phyloP scores from a whole-genome alignment of 2,888 invertebrate species.

The Epinotia brunnichana region DNA sequence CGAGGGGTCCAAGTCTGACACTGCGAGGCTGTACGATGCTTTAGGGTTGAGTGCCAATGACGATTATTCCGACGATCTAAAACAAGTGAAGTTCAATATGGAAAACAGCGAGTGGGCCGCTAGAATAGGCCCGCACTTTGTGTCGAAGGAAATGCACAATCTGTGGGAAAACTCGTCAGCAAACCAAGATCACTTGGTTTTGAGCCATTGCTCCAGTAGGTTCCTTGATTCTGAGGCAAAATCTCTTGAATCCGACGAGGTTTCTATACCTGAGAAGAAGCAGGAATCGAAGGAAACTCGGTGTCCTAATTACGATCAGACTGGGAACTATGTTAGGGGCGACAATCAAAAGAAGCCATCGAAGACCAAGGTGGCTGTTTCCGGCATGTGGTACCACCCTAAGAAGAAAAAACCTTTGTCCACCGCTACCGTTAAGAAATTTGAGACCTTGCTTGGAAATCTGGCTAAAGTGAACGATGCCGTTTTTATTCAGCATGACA shows the following conservation, averaged over 20 bases:
- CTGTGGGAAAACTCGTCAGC: conserved; percentile 59
- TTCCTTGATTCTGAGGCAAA: conserved; percentile 58
- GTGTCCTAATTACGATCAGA: conserved; percentile 73
- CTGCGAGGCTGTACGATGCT: conserved; percentile 78
- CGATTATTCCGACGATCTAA: conserved; percentile 66
- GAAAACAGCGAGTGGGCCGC: conserved; percentile 64
- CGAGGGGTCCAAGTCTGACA: conserved; percentile 77
- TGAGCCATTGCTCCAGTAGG: conserved; percentile 59
- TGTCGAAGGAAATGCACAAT: conserved; percentile 64
- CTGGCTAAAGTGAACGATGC: conserved; percentile 73
- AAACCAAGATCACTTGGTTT: conserved; percentile 59
- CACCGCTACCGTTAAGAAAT: conserved; percentile 67
- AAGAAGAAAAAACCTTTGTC: conserved; percentile 78
- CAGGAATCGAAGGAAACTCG: conserved; percentile 64
- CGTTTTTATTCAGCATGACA: conserved; percentile 76
- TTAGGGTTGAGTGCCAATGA: conserved; percentile 69
- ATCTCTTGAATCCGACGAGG: conserved; percentile 58
- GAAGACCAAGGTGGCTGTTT: conserved; percentile 68
- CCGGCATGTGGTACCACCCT: conserved; percentile 79
- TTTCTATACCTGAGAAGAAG: conserved; percentile 58
- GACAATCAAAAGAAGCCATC: conserved; percentile 69
- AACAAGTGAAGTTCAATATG: conserved; percentile 64
- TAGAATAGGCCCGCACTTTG: conserved; percentile 58
- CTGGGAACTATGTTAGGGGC: conserved; percentile 72
- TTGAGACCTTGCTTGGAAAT: conserved; percentile 69